Conservation (phyloP, 2,888 invertebrate species). For the Troglohyphantes excavatus region DNA sequence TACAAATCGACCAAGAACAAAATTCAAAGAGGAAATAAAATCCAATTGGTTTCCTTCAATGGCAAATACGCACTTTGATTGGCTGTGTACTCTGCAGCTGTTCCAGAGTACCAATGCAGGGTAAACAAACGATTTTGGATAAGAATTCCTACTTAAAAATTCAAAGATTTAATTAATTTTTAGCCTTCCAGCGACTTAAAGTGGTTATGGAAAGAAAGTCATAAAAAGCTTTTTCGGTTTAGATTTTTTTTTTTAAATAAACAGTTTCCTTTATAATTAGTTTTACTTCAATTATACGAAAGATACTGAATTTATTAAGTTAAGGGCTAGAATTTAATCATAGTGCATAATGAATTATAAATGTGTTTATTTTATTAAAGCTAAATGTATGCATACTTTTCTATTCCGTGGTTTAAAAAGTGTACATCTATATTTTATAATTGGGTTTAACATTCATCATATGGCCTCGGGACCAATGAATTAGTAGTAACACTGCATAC, state of each 20-base stretch:
- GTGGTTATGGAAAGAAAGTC: neutral
- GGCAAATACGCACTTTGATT: neutral
- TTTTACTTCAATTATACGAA: constrained; percentile 8
- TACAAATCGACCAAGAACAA: constrained; percentile 4
- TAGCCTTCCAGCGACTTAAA: constrained; percentile 36
- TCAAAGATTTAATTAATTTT: constrained; percentile 67
- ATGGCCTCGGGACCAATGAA: neutral
- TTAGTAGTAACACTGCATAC: neutral
- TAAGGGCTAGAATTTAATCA: constrained; percentile 43
- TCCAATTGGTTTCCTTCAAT: constrained; percentile 31
- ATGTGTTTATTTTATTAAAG: constrained; percentile 39
- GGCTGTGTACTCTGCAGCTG: constrained; percentile 26
- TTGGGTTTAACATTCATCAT: neutral
- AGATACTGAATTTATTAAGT: constrained; percentile 23
- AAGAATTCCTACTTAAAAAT: constrained; percentile 57
- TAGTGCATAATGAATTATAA: constrained; percentile 42
- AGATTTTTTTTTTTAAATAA: neutral
- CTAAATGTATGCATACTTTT: neutral
- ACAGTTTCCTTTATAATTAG: neutral
- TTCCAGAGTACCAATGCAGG: neutral
- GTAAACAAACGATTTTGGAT: constrained; percentile 54
- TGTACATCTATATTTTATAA: neutral
- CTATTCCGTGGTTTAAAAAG: neutral
- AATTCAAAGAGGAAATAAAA: constrained; percentile 7
- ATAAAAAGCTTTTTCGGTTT: constrained; percentile 7